A percentile compares a stretch with the other conserved stretches of the same genome.
Conservation (phyloP, 2,113 vertebrate species). For the Crotalus helleri region DNA sequence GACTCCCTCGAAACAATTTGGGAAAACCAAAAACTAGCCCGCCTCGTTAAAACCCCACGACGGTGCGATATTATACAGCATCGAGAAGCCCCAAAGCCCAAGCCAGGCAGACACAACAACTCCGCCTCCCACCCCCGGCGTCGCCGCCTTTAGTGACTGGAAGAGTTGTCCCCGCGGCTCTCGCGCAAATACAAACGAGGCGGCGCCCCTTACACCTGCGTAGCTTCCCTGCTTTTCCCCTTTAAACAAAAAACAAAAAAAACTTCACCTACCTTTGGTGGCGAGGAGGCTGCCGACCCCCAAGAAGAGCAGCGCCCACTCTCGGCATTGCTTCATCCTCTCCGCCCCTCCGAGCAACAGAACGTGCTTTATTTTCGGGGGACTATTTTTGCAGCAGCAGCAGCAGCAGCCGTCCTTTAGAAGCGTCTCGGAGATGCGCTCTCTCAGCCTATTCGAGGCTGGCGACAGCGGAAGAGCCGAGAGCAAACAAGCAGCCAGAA, state of each 20-base stretch:
- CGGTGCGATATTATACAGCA: not conserved
- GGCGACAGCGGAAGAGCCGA: not conserved
- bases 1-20: not conserved
- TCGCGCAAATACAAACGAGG: not conserved
- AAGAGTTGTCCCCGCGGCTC: not conserved
- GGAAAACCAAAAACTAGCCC: not conserved
- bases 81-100: not conserved
- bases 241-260: not conserved
- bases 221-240: not conserved
- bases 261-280: slow-evolving; percentile 68
- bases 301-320: slow-evolving; percentile 32
- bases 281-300: slow-evolving; percentile 64
- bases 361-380: not conserved
- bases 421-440: not conserved
- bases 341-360: not conserved
- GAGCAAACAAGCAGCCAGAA: not conserved
- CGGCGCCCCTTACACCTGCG: slow-evolving; percentile 1
- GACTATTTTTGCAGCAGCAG: not conserved
- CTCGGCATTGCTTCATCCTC: slow-evolving; percentile 35
- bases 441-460: not conserved
- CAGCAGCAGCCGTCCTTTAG: not conserved
- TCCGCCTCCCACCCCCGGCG: not conserved
- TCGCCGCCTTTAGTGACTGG: not conserved
- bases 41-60: not conserved
- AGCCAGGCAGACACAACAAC: slow-evolving; percentile 5